Base-by-base conservation (phyloP, 2,888 invertebrate genomes). In the Himalopsyche tibetana region DNA sequence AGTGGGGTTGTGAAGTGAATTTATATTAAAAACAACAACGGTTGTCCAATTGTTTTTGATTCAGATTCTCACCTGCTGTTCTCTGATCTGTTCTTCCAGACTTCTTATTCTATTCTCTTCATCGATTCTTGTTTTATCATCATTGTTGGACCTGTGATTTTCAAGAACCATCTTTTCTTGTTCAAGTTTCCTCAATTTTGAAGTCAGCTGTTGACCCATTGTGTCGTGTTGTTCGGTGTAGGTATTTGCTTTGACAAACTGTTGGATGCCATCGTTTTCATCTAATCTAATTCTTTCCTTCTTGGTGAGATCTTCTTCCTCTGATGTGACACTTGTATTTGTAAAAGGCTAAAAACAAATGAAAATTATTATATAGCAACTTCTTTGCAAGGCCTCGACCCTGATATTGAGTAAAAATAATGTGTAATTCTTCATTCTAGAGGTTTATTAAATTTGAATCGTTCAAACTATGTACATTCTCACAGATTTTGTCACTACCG, bases 241-340 rank as follows among this genome's bases (percentile, higher is more conserved):
- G 9, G 74, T 55, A 55, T 82, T 86, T 5, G 17, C 74, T 45
- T 83, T 84, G 42, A 69, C 89, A 89, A 51, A 90, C 89, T 84
- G 90, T 89, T 74, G 90, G 88, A 88, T 94, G 91, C 95, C 93
- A 91, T 96, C 92, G 92, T 94, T 92, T 90, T 95, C 95, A 90
- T 95, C 95, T 40, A 95, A 92, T 88, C 94, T 93, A 90, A 95
- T 95, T 79, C 94, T 91, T 90, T 95, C 95, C 89, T 94, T 95
- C 90, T 94, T 94, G 56, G 93, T 92, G 89, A 95, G 94, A 89
- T 96, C 96, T 90, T 96, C 97, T 91, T 97, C 97, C 90, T 97
- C 97, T 9, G 96, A 96, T 63, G 95, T 95, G 82, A 95, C 94
- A 87, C 95, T 96, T 82, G 94, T 94, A 90, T 95, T 95, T 11